Percentiles rank a stretch among this genome's conserved stretches.
phyloP scores from a whole-genome alignment of 2,888 invertebrate species.

The Prostheceraeus crozeri region DNA sequence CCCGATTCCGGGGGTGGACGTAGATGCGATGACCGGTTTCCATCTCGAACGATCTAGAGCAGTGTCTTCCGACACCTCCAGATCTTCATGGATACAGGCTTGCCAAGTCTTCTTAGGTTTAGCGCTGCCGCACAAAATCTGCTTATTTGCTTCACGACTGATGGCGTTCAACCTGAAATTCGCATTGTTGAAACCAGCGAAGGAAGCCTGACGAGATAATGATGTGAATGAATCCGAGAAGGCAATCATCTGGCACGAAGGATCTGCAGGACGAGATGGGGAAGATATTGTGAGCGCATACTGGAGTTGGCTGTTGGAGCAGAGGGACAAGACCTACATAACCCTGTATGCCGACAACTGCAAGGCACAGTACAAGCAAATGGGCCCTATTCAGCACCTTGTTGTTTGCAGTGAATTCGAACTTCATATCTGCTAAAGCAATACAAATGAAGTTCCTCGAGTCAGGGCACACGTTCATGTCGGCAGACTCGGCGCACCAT shows the following conservation, averaged over 20 bases:
- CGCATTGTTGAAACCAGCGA: neutral
- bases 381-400: neutral
- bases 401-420: neutral
- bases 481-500: neutral
- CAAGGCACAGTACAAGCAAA: neutral
- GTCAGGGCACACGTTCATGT: neutral
- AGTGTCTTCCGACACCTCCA: too few relatives aligned
- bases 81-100: too few relatives aligned
- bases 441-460: neutral
- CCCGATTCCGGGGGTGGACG: too few relatives aligned
- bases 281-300: constrained; percentile 1
- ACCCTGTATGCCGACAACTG: neutral
- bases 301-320: neutral
- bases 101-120: neutral
- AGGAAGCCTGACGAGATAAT: neutral
- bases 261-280: constrained; percentile 21
- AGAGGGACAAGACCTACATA: neutral
- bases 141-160: neutral
- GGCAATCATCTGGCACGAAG: constrained; percentile 6
- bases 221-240: neutral
- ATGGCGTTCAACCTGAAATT: neutral
- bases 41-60: too few relatives aligned
- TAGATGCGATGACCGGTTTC: too few relatives aligned
- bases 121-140: neutral
- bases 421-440: neutral